These are phyloP conservation scores for Leptoclinus maculatus DNA, from an alignment of 2,797 vertebrate species.

Conservation along the genomic window DNA sequence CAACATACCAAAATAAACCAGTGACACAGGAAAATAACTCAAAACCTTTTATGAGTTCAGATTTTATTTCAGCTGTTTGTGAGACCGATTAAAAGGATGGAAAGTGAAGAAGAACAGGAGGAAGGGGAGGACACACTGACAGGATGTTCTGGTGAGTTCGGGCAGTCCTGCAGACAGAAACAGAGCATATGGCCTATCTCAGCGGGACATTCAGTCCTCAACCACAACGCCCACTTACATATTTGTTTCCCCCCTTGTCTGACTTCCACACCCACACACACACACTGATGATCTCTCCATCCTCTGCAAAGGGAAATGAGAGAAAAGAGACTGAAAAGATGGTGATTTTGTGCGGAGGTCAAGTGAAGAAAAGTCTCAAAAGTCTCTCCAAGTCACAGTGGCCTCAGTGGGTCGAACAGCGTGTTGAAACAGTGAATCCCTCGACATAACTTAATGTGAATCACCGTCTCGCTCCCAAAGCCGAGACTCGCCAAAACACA, in stretches of 20 bases:
- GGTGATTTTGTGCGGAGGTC: conserved; percentile 16
- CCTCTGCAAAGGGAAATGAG: conserved; percentile 2
- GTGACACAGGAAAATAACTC: too few species aligned
- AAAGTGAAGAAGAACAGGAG: conserved; percentile 31
- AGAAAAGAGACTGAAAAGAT: conserved; percentile 13
- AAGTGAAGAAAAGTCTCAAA: conserved; percentile 22
- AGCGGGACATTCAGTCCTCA: conserved; percentile 53
- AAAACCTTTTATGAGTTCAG: background rate
- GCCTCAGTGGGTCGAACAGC: conserved; percentile 24
- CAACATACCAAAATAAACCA: background rate
- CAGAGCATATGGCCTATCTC: conserved; percentile 63
- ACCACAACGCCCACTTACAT: conserved; percentile 59
- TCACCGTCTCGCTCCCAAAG: conserved; percentile 44
- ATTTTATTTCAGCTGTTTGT: conserved; percentile 7
- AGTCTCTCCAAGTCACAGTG: conserved; percentile 23
- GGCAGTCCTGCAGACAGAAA: conserved; percentile 36
- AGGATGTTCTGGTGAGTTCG: conserved; percentile 53
- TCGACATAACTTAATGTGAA: conserved; percentile 58
- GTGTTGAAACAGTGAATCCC: conserved; percentile 51
- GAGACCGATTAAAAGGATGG: background rate
- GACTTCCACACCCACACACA: background rate
- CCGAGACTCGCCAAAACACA: conserved; percentile 57
- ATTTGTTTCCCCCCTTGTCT: conserved; percentile 54
- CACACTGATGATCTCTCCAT: conserved; percentile 19
- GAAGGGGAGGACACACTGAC: conserved; percentile 41